Conservation (phyloP, 2,888 invertebrate species). For the Incurvaria masculella region DNA sequence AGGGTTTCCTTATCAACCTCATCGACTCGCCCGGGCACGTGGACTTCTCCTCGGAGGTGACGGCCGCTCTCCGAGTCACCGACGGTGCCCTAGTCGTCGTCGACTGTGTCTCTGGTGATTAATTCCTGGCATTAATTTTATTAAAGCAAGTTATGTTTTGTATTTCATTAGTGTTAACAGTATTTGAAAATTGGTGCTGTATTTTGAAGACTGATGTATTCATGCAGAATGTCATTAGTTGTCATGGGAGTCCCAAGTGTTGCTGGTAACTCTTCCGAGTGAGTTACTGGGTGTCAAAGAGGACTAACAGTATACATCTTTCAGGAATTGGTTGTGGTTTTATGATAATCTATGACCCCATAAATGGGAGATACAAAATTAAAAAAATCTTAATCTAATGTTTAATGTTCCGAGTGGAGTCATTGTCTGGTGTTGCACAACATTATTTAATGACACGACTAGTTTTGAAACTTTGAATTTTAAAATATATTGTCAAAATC, state of each 20-base stretch:
- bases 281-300: conserved; percentile 4
- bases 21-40: conserved; percentile 99
- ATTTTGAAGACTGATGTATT: no score
- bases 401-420: no score
- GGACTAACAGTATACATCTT: neutral
- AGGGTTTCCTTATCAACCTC: conserved; percentile 99
- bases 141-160: no score
- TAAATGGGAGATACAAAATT: neutral
- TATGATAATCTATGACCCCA: neutral
- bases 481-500: no score
- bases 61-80: conserved; percentile 99
- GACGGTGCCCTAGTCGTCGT: conserved; percentile 99
- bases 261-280: neutral
- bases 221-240: no score
- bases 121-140: no score
- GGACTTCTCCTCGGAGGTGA: conserved; percentile 99
- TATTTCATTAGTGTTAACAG: no score
- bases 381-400: no score
- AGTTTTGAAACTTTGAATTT: no score
- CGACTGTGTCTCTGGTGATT: conserved; percentile 99
- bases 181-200: no score
- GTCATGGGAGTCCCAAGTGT: conserved; percentile 4
- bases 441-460: no score
- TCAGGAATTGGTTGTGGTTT: neutral
- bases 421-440: no score